phyloP scores from a whole-genome alignment of 2,113 vertebrate genomes.

The Coregonus clupeaformis region DNA sequence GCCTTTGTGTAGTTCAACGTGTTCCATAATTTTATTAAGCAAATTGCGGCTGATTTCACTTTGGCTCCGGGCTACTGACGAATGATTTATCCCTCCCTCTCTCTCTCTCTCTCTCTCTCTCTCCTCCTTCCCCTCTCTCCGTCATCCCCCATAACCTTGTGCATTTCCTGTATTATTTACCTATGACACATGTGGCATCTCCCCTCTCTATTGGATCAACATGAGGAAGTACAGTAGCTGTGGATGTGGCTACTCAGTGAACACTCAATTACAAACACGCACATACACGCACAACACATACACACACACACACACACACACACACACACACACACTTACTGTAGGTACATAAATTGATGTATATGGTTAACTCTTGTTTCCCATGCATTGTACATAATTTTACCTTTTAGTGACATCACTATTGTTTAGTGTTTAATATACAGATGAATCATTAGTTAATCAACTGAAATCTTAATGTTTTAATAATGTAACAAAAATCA shows the following conservation, averaged over 20 bases:
- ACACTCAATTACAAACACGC: not conserved
- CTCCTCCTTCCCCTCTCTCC: constrained; percentile 15
- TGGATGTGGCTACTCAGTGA: not conserved
- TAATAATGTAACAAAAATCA: too few relatives aligned
- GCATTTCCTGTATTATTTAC: not conserved
- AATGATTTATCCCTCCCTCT: constrained; percentile 46
- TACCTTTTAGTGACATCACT: too few relatives aligned
- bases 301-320: constrained; percentile 4
- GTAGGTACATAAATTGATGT: too few relatives aligned
- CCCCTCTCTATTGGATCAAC: not conserved
- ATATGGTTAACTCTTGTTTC: too few relatives aligned
- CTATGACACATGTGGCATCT: not conserved
- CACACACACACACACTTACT: constrained; percentile 5
- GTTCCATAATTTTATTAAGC: constrained; percentile 77
- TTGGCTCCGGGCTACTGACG: constrained; percentile 61
- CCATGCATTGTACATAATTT: too few relatives aligned
- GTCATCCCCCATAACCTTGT: constrained; percentile 24
- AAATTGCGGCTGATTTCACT: constrained; percentile 71
- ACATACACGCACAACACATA: not conserved
- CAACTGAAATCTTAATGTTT: too few relatives aligned
- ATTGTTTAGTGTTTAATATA: too few relatives aligned
- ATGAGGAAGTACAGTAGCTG: not conserved
- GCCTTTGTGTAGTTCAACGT: constrained; percentile 62
- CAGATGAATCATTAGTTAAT: too few relatives aligned
- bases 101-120: constrained; percentile 2